Evolutionary conservation across 2,888 invertebrate species (phyloP), one percentile per base, ranked within the genome.

Genomic region (Tetrapedia diversipes): DNA sequence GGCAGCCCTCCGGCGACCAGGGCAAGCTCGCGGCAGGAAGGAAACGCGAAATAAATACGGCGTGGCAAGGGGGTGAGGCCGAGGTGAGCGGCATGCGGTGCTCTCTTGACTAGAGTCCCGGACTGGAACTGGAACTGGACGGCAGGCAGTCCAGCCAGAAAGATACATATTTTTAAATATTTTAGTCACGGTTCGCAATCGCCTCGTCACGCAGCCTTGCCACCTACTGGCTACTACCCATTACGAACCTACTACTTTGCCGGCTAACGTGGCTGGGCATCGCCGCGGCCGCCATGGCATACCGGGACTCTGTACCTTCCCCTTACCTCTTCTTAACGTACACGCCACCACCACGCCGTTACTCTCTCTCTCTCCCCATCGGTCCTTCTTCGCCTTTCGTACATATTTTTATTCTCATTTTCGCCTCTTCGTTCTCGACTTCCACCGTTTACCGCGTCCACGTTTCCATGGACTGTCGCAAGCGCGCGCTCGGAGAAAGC

Each of bases 91-190:
- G 78, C 64, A 83, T 75, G 85, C 68, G 69, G 70, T 49, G 79
- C 66, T 73, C 72, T 73, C 74, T n/a, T 51, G 74, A 59, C 70
- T 59, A 53, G 56, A 78, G 86, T 86, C 85, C 86, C 84, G 85
- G 84, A 86, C 86, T 87, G 89, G 89, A 89, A 90, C 90, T 64
- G 89, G 89, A 89, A 89, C 90, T 90, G 90, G 90, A 90, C 90
- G 89, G 88, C 88, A 91, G 89, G 88, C 88, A 91, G 91, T 89
- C 90, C 90, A 90, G 89, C 89, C 90, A 91, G 91, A 91, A 91
- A 91, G 91, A 91, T 91, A 91, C 91, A 91, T 91, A 91, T 91
- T 91, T 91, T 91, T 91, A 91, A 91, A 91, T 91, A 91, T 91
- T 91, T 91, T 91, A 91, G 91, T 91, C 91, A 91, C 91, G 91